Base-by-base conservation (phyloP, 2,113 vertebrate species). In the Marcusenius ussheri region DNA sequence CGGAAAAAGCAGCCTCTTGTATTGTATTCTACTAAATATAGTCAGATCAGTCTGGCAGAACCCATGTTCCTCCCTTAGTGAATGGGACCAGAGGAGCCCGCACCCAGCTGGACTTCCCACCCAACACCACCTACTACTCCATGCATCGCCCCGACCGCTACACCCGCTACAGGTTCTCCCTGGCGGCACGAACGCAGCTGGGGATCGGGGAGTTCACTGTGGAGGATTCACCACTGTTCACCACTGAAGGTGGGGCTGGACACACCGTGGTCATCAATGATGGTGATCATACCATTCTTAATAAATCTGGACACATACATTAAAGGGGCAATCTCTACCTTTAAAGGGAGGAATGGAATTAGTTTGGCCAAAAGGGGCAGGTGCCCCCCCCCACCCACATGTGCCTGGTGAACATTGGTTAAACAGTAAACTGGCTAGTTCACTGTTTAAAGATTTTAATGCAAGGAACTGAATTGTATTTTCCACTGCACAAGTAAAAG, bases 101-200 rank as follows among this genome's bases (percentile, higher is more conserved):
- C 92, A 91, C 93, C 90, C 91, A 94, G 90, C 91, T 96, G 24
- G 97, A 95, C 93, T 95, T 99, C 90, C 96, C 95, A 88, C 96
- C 97, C 84, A 99, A 99, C 51, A 95, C 96, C 91, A 98, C 98
- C 7, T 97, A 94, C 91, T 99, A 97, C 96, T 97, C 96, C 0
- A 21, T 99, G 91, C 96, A 96, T 27, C 96, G 98, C 91, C 96
- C 94, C 0, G 98, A 99, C 93, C 97, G 98, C 21, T 97, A 98
- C 93, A 98, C 98, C 0, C 97, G 97, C 42, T 99, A 99, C 84
- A 96, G 96, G 91, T 98, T 99, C 92, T 94, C 95, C 4, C 96
- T 99, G 92, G 96, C 96, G 0, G 97, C 98, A 50, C 95, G 94
- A 90, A 99, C 98, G 1, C 96, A 95, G 91, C 92, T 97, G 66